A percentile compares a stretch with the other conserved stretches of the same genome.
Conservation (phyloP, 2,797 vertebrate genomes). For the Myotis daubentonii region DNA sequence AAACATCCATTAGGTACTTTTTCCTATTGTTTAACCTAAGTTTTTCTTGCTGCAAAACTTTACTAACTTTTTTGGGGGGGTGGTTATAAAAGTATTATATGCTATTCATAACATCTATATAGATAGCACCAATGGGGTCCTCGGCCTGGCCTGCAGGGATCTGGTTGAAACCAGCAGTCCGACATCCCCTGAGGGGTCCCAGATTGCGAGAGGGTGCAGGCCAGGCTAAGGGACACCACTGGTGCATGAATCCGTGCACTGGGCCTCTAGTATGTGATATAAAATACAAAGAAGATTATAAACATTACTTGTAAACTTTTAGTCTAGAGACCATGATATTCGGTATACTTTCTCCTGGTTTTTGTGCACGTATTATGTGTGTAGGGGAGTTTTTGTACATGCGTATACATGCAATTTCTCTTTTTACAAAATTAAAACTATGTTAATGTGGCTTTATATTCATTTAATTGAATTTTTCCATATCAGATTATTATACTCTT, state of each 20-base stretch:
- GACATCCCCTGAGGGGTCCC: no score
- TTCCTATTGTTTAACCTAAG: neutral
- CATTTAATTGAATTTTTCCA: neutral
- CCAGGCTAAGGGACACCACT: no score
- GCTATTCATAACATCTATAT: neutral
- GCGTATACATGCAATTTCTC: neutral
- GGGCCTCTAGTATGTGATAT: neutral
- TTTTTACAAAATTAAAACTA: neutral
- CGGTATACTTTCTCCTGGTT: neutral
- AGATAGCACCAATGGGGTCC: no score
- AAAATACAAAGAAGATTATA: neutral
- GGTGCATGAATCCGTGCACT: no score
- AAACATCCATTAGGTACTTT: neutral
- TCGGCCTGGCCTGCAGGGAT: no score
- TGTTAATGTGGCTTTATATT: neutral
- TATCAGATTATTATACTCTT: neutral
- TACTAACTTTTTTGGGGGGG: neutral
- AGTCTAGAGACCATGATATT: neutral
- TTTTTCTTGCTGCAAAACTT: neutral
- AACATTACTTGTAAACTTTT: neutral
- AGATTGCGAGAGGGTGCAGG: no score
- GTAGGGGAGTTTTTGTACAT: neutral
- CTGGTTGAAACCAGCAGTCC: no score
- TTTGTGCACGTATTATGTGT: neutral
- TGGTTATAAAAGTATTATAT: neutral